Evolutionary conservation across 2,113 vertebrate species (phyloP), one percentile per base, ranked within the genome.

Genomic region (Protobothrops flavoviridis): DNA sequence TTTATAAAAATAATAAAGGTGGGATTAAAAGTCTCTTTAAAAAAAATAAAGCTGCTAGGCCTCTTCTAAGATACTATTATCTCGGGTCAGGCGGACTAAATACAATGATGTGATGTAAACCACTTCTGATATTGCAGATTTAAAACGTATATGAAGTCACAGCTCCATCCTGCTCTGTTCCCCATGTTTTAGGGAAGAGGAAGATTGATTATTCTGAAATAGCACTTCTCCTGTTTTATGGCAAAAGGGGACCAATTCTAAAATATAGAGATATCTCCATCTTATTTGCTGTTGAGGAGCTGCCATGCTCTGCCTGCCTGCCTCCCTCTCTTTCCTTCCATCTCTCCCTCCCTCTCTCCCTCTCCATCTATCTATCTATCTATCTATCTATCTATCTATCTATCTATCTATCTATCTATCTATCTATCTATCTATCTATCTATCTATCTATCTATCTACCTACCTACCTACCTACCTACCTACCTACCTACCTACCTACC

Each of bases 401-500:
- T 24, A 2, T 24, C 24, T 26, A 23, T 0, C 5, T 8, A 5
- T 2, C 56, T 8, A 5, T 0, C 21, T 6, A n/a, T 2, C 61
- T 5, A 1, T 0, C 29, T 0, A 5, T 5, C 29, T 4, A 61
- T 17, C 61, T 4, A 12, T 33, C 64, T n/a, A n/a, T n/a, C 59
- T 64, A 29, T 57, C 23, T 64, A 4, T 59, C 23, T 29, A 0
- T 11, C 0, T 64, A 29, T 64, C 23, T 55, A 13, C 15, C 11
- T 53, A 53, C 0, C 53, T 12, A 2, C 10, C 26, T 64, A 0
- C 11, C 21, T 26, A 3, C 4, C 59, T 24, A 2, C 9, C 24
- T 26, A 23, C 0, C 5, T 8, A 5, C 2, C 56, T 8, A 5
- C 2, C 21, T 6, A n/a, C 2, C 61, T 5, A 1, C 0, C 29